Conservation (phyloP, 2,888 invertebrate species). For the Amaurobius ferox region DNA sequence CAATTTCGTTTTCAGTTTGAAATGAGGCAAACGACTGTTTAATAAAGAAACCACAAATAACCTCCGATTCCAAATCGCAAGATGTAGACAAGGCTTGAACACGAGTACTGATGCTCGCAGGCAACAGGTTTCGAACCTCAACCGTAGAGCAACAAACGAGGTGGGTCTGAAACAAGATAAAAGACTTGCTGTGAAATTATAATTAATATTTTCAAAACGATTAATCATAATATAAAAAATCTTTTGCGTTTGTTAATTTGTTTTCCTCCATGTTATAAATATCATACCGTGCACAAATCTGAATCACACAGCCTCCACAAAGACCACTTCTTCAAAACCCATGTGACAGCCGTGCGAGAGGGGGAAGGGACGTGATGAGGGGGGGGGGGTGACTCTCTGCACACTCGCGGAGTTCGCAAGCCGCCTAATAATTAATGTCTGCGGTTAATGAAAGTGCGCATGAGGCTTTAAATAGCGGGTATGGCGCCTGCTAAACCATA, state of each 20-base stretch:
- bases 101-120: too few species aligned
- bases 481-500: conserved; percentile 11
- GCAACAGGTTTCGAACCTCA: too few species aligned
- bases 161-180: too few species aligned
- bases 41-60: too few species aligned
- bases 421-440: conserved; percentile 50
- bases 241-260: background rate
- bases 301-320: background rate
- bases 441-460: conserved; percentile 53
- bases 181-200: too few species aligned
- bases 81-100: too few species aligned
- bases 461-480: conserved; percentile 11
- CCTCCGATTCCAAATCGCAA: too few species aligned
- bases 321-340: conserved; percentile 2
- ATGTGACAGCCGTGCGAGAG: background rate
- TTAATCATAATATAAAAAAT: too few species aligned
- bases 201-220: too few species aligned
- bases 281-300: background rate
- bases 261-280: background rate
- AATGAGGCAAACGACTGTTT: too few species aligned
- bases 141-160: too few species aligned
- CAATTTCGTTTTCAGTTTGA: too few species aligned
- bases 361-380: background rate
- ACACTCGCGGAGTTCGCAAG: conserved; percentile 9
- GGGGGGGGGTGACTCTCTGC: conserved; percentile 21